Percentiles rank a stretch among this genome's conserved stretches.
These are phyloP conservation scores for Drosophila micromelanica DNA, from an alignment of 1,140 invertebrate genomes.

Conservation along the genomic window DNA sequence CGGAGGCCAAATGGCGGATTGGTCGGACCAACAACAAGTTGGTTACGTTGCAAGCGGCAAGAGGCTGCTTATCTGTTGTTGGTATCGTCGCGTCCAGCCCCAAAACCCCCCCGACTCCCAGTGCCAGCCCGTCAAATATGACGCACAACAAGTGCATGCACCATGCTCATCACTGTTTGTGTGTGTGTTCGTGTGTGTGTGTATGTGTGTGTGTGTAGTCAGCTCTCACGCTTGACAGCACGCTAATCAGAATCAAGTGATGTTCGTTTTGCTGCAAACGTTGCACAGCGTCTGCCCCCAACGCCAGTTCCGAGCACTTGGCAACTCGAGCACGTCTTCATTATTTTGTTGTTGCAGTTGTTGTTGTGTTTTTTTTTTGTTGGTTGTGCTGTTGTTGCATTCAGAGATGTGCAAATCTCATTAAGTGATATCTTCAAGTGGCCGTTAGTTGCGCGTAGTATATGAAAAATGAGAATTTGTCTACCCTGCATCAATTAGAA, in stretches of 20 bases:
- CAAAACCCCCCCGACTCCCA: background rate
- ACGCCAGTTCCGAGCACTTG: conserved; percentile 56
- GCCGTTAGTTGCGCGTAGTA: conserved; percentile 62
- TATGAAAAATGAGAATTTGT: conserved; percentile 75
- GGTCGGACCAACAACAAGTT: conserved; percentile 11
- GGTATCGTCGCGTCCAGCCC: conserved; percentile 34
- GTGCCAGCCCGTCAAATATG: conserved; percentile 31
- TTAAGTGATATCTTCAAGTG: conserved; percentile 83
- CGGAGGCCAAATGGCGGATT: conserved; percentile 43
- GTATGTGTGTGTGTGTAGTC: conserved; percentile 39
- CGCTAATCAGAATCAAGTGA: conserved; percentile 83
- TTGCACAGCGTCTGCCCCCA: conserved; percentile 17
- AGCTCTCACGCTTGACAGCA: conserved; percentile 79
- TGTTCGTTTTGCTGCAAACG: conserved; percentile 71
- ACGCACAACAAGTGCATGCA: conserved; percentile 40
- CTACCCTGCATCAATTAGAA: conserved; percentile 3
- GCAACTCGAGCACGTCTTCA: conserved; percentile 80
- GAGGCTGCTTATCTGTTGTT: conserved; percentile 37
- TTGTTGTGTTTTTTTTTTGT: conserved; percentile 28
- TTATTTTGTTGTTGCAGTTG: conserved; percentile 45
- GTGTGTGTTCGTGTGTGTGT: conserved; percentile 9
- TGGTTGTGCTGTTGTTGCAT: conserved; percentile 60
- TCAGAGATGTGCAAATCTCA: conserved; percentile 80
- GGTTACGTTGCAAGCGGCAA: background rate
- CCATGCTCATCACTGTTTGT: conserved; percentile 4